Evolutionary conservation across 2,797 vertebrate genomes (phyloP).

Genomic region (Iguana delicatissima): DNA sequence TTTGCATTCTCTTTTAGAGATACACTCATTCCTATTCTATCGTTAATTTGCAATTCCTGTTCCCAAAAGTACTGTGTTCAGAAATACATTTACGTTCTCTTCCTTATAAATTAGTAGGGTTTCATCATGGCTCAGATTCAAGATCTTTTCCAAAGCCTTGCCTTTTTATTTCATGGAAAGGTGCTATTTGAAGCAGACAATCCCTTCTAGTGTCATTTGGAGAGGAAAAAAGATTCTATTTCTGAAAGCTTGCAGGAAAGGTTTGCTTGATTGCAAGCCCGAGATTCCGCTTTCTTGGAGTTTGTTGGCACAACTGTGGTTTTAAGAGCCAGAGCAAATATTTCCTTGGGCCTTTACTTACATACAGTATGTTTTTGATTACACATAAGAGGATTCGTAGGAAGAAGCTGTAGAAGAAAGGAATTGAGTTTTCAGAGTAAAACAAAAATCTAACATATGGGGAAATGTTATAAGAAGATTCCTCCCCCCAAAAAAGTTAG

Average conservation of each 20-base stretch:
- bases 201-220: slow-evolving; percentile 46
- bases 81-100: slow-evolving; percentile 21
- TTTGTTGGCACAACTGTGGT: slow-evolving; percentile 48
- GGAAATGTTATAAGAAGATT: slow-evolving; percentile 36
- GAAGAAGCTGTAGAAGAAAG: slow-evolving; percentile 65
- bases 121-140: slow-evolving; percentile 44
- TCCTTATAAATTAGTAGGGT: not conserved
- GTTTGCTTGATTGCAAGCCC: slow-evolving; percentile 58
- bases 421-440: slow-evolving; percentile 40
- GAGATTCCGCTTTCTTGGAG: slow-evolving; percentile 55
- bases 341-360: slow-evolving; percentile 68
- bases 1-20: not conserved
- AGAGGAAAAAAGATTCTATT: slow-evolving; percentile 46
- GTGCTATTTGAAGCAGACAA: slow-evolving; percentile 54
- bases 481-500: not conserved
- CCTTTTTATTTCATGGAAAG: slow-evolving; percentile 59
- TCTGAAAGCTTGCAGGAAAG: slow-evolving; percentile 67
- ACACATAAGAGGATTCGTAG: slow-evolving; percentile 64
- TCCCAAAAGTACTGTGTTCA: slow-evolving; percentile 49
- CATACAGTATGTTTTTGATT: slow-evolving; percentile 66
- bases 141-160: slow-evolving; percentile 37
- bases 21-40: not conserved
- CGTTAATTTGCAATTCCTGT: slow-evolving; percentile 11
- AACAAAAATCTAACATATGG: slow-evolving; percentile 21
- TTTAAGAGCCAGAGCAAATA: slow-evolving; percentile 60